A percentile compares a stretch with the other conserved stretches of the same genome.
Evolutionary conservation across 2,113 vertebrate species (phyloP).

Genomic region (Phocoena phocoena): DNA sequence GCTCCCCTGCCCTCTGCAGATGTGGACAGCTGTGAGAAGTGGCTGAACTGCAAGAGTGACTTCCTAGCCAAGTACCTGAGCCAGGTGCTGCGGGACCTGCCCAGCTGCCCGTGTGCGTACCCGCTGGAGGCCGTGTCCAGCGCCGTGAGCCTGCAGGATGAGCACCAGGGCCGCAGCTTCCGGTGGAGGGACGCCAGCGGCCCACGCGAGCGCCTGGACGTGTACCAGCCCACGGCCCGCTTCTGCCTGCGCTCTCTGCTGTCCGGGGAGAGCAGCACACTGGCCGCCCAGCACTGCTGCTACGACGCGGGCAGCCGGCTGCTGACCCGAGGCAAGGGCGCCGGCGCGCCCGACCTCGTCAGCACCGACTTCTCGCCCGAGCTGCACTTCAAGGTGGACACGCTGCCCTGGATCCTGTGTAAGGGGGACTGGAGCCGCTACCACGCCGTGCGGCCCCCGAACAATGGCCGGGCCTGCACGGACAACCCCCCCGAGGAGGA

Average conservation of each 20-base stretch:
- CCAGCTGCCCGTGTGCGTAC: slow-evolving; percentile 93
- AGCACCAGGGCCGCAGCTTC: slow-evolving; percentile 85
- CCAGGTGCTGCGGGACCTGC: slow-evolving; percentile 90
- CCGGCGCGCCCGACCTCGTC: slow-evolving; percentile 91
- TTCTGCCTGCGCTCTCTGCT: slow-evolving; percentile 93
- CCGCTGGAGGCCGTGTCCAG: slow-evolving; percentile 88
- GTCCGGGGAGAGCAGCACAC: slow-evolving; percentile 87
- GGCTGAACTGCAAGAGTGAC: slow-evolving; percentile 95
- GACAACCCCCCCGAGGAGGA: slow-evolving; percentile 91
- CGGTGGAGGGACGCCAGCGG: slow-evolving; percentile 92
- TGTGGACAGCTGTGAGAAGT: slow-evolving; percentile 96
- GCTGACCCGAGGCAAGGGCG: slow-evolving; percentile 93
- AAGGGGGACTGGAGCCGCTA: slow-evolving; percentile 97
- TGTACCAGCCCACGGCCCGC: slow-evolving; percentile 92
- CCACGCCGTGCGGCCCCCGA: slow-evolving; percentile 90
- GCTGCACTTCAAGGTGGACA: slow-evolving; percentile 96
- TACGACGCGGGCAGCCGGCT: slow-evolving; percentile 89
- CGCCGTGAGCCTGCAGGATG: slow-evolving; percentile 87
- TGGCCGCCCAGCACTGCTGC: slow-evolving; percentile 94
- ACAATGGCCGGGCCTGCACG: slow-evolving; percentile 88
- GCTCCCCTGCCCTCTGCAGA: slow-evolving; percentile 79
- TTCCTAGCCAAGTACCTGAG: slow-evolving; percentile 92
- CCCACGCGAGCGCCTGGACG: slow-evolving; percentile 90
- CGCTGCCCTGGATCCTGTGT: slow-evolving; percentile 94
- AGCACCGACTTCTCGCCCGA: slow-evolving; percentile 94